These are phyloP conservation scores for Typhlichthys subterraneus DNA, from an alignment of 2,797 vertebrate species.

Conservation along the genomic window DNA sequence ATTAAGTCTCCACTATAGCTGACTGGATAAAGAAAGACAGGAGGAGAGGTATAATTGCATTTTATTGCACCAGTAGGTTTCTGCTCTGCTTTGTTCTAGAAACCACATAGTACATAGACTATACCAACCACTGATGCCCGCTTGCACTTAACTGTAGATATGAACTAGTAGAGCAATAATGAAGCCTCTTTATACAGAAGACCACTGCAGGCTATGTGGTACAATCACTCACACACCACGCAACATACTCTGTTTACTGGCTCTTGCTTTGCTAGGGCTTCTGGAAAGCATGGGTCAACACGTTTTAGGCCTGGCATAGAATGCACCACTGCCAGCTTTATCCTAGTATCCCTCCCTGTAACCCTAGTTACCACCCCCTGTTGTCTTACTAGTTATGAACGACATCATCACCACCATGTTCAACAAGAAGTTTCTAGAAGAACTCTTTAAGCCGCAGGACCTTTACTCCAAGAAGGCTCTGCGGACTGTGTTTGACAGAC, in stretches of 20 bases:
- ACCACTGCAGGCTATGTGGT: too few relatives aligned
- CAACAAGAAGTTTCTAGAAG: slow-evolving; percentile 95
- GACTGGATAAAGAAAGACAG: slow-evolving; percentile 97
- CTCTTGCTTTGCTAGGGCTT: slow-evolving; percentile 52
- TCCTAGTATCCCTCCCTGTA: neutral
- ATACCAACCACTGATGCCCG: too few relatives aligned
- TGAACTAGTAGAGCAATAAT: too few relatives aligned
- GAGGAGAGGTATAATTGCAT: slow-evolving; percentile 87
- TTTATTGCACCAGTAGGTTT: slow-evolving; percentile 53
- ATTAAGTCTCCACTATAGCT: slow-evolving; percentile 77
- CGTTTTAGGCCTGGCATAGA: slow-evolving; percentile 21
- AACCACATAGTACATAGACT: too few relatives aligned
- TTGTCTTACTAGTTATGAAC: slow-evolving; percentile 87
- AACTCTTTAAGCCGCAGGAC: slow-evolving; percentile 97
- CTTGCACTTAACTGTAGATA: too few relatives aligned
- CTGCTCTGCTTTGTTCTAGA: slow-evolving; percentile 53
- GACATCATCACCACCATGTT: slow-evolving; percentile 99
- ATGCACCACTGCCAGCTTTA: slow-evolving; percentile 38
- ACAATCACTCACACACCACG: too few relatives aligned
- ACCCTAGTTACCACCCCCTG: slow-evolving; percentile 13
- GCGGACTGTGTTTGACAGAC: slow-evolving; percentile 91
- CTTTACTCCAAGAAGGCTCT: slow-evolving; percentile 97
- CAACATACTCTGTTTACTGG: slow-evolving; percentile 1
- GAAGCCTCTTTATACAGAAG: too few relatives aligned
- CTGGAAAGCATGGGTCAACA: slow-evolving; percentile 23